Evolutionary conservation across 2,888 invertebrate genomes (phyloP).

Genomic region (Argyresthia goedartella): DNA sequence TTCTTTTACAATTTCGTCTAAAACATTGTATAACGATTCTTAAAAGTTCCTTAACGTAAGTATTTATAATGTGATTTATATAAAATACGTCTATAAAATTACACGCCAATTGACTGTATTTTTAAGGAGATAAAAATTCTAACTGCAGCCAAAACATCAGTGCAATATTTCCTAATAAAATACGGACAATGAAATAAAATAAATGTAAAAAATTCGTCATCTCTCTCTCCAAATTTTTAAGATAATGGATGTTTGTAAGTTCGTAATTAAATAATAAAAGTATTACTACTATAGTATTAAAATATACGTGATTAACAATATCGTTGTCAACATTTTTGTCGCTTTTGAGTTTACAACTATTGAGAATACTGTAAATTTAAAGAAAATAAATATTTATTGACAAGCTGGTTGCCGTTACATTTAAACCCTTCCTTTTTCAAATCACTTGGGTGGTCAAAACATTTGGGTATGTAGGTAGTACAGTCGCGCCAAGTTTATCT

Average conservation of each 20-base stretch:
- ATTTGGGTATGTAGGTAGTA: too few species aligned
- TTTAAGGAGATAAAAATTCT: neutral
- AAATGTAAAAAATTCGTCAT: constrained; percentile 22
- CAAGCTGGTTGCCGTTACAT: constrained; percentile 1
- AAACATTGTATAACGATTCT: constrained; percentile 23
- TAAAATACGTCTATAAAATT: constrained; percentile 24
- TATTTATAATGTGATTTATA: constrained; percentile 19
- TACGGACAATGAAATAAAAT: neutral
- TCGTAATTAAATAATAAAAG: constrained; percentile 47
- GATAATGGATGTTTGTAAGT: constrained; percentile 25
- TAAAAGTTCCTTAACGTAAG: constrained; percentile 18
- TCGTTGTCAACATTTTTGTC: constrained; percentile 59
- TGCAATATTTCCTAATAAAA: neutral
- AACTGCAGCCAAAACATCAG: too few species aligned
- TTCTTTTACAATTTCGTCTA: constrained; percentile 42
- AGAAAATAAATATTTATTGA: constrained; percentile 6
- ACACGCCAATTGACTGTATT: constrained; percentile 5
- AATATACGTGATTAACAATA: constrained; percentile 27
- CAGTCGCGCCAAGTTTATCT: too few species aligned
- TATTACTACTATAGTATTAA: constrained; percentile 41
- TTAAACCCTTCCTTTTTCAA: neutral
- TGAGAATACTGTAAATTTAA: neutral
- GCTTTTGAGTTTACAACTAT: constrained; percentile 38
- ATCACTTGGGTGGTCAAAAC: too few species aligned
- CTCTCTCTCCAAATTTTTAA: constrained; percentile 47